Evolutionary conservation across 1,140 invertebrate genomes (phyloP).

Genomic region (Lutraria rhynchaena): DNA sequence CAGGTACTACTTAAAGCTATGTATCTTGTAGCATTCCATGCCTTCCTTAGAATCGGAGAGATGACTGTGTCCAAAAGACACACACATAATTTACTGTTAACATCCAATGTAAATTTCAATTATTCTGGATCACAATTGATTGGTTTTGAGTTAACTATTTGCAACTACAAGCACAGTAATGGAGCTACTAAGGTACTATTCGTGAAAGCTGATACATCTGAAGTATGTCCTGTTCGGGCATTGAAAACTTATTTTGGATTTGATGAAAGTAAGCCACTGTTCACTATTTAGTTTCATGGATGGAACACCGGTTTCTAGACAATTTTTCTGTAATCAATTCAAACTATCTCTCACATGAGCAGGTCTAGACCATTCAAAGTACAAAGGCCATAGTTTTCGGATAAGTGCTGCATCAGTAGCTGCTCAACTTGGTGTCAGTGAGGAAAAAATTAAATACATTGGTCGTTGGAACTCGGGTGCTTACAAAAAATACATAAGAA

Average conservation of each 20-base stretch:
- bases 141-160: constrained; percentile 15
- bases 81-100: too few relatives aligned
- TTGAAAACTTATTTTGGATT: neutral
- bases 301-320: constrained; percentile 3
- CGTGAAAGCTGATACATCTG: neutral
- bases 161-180: constrained; percentile 9
- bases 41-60: constrained; percentile 34
- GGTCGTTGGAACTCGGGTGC: constrained; percentile 39
- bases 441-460: constrained; percentile 37
- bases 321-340: neutral
- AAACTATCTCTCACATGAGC: neutral
- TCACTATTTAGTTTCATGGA: neutral
- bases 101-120: neutral
- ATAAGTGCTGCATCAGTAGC: constrained; percentile 56
- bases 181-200: neutral
- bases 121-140: neutral
- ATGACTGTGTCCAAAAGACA: too few relatives aligned
- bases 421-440: constrained; percentile 35
- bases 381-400: constrained; percentile 57
- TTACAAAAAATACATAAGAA: constrained; percentile 29
- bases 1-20: constrained; percentile 16
- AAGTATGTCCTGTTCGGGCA: neutral
- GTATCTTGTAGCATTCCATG: constrained; percentile 19
- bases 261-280: neutral
- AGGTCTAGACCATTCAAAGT: constrained; percentile 36